Conservation (phyloP, 2,113 vertebrate species). For the Python bivittatus region DNA sequence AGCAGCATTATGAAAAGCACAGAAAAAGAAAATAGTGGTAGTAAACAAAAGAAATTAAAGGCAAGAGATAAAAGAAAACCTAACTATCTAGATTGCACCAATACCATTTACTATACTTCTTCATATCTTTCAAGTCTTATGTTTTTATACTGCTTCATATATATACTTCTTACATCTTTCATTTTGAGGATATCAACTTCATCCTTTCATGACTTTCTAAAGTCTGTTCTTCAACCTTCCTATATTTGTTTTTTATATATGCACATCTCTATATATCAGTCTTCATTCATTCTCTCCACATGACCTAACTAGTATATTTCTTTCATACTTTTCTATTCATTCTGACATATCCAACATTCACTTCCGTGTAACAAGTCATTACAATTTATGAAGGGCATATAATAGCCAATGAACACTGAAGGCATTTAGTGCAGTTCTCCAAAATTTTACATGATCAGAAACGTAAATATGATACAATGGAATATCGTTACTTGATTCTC, state of each 20-base stretch:
- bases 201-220: background rate
- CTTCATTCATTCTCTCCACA: background rate
- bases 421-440: background rate
- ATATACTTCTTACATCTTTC: background rate
- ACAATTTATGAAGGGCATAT: background rate
- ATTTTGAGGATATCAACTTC: background rate
- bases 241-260: background rate
- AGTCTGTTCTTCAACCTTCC: background rate
- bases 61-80: background rate
- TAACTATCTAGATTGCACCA: background rate
- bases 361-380: background rate
- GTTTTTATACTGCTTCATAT: background rate
- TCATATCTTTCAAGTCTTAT: background rate
- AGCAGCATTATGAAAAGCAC: background rate
- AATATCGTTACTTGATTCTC: conserved; percentile 30
- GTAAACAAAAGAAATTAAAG: background rate
- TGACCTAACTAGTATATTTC: background rate
- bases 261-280: too few relatives aligned
- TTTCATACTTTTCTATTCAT: background rate
- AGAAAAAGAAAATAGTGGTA: background rate
- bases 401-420: background rate
- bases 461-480: background rate
- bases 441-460: background rate
- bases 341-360: background rate
- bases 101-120: background rate